Evolutionary conservation across 2,113 vertebrate genomes (phyloP).

Genomic region (Picathartes gymnocephalus): DNA sequence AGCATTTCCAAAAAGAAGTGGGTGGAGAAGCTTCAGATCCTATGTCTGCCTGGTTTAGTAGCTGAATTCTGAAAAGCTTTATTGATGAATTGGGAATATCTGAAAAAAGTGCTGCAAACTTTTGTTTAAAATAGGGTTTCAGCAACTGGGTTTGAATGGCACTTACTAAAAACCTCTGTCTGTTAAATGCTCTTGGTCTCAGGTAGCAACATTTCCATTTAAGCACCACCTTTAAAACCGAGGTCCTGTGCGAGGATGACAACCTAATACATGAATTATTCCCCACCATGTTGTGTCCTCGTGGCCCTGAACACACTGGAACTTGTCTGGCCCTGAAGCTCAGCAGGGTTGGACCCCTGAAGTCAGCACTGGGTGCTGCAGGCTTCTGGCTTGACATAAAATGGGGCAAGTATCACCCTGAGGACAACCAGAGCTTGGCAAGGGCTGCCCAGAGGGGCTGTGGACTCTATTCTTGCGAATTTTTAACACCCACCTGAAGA

Average conservation of each 20-base stretch:
- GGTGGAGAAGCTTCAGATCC: background rate
- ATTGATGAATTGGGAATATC: background rate
- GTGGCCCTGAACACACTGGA: background rate
- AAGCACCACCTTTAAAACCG: background rate
- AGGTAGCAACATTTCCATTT: background rate
- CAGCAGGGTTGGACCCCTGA: background rate
- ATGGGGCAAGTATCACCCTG: background rate
- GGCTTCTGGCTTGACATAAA: background rate
- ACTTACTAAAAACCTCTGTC: background rate
- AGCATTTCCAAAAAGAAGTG: background rate
- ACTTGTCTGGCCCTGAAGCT: background rate
- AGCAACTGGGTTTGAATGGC: background rate
- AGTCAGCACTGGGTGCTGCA: background rate
- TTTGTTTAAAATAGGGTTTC: background rate
- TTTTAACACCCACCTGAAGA: background rate
- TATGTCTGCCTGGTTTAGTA: background rate
- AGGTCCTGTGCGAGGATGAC: background rate
- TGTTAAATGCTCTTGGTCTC: background rate
- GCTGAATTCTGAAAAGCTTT: background rate
- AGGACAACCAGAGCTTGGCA: background rate
- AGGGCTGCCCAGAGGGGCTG: background rate
- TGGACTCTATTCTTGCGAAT: background rate
- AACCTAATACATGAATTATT: background rate
- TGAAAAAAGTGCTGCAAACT: background rate
- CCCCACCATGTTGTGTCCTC: fast-evolving